Evolutionary conservation across 2,797 vertebrate species (phyloP).

Genomic region (Microchirus variegatus): DNA sequence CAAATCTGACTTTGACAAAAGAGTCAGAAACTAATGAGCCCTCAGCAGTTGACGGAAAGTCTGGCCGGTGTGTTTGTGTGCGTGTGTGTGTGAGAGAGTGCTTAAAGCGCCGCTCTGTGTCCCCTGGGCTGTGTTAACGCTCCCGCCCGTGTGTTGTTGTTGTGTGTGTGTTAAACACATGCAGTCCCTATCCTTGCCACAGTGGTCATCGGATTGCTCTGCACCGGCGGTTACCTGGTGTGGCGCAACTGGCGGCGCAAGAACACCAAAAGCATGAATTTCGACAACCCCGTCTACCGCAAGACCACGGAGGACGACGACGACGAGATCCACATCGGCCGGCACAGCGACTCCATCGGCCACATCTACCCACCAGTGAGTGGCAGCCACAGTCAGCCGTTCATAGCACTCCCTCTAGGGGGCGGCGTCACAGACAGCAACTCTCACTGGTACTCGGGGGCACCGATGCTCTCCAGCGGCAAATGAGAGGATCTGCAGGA

Average conservation of each 20-base stretch:
- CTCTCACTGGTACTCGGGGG: constrained; percentile 85
- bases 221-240: constrained; percentile 93
- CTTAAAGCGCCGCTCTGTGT: constrained; percentile 79
- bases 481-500: constrained; percentile 71
- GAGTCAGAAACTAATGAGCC: constrained; percentile 52
- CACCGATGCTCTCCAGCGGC: constrained; percentile 78
- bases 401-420: constrained; percentile 82
- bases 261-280: constrained; percentile 99
- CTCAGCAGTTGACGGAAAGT: constrained; percentile 17
- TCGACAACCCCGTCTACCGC: constrained; percentile 98
- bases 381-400: constrained; percentile 82
- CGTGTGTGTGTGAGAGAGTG: constrained; percentile 53
- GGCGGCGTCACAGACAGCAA: constrained; percentile 81
- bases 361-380: constrained; percentile 98
- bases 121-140: constrained; percentile 86
- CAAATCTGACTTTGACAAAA: neutral
- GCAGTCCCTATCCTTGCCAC: constrained; percentile 88
- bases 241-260: constrained; percentile 99
- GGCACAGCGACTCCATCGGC: constrained; percentile 90
- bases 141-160: constrained; percentile 81
- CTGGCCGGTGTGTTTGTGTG: constrained; percentile 35
- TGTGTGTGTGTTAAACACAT: constrained; percentile 87
- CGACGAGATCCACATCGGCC: constrained; percentile 96
- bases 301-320: constrained; percentile 95
- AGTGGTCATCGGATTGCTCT: constrained; percentile 92